Percentiles rank a stretch among this genome's conserved stretches.
Conservation (phyloP, 2,797 vertebrate genomes). For the Rhynchonycteris naso region DNA sequence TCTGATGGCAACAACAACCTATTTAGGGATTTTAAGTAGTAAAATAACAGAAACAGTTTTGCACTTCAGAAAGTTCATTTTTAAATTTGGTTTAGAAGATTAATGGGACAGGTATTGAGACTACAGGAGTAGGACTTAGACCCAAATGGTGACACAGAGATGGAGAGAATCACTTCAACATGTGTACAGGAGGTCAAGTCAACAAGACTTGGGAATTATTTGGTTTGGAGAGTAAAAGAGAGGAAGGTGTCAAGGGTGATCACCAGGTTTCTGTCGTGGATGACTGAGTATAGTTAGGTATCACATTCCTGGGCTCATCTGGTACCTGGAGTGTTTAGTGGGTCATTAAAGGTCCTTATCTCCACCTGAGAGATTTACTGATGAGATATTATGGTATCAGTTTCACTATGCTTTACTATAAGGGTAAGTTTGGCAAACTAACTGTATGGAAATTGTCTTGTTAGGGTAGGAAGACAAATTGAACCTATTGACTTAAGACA, state of each 20-base stretch:
- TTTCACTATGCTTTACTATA: not conserved
- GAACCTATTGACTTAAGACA: not conserved
- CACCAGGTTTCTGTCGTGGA: not conserved
- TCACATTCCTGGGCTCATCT: slow-evolving; percentile 25
- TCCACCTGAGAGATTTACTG: slow-evolving; percentile 53
- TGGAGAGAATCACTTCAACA: not conserved
- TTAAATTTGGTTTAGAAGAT: not conserved
- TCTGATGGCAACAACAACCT: not conserved
- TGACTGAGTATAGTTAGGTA: not conserved
- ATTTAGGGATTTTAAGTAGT: not conserved
- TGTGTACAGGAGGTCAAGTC: not conserved
- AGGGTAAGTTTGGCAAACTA: not conserved
- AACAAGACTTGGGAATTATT: not conserved
- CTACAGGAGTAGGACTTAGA: not conserved
- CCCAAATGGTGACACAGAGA: not conserved
- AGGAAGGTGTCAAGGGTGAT: not conserved
- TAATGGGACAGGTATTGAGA: not conserved
- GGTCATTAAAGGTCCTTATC: slow-evolving; percentile 60
- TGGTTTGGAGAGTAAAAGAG: not conserved
- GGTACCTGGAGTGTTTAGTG: slow-evolving; percentile 8
- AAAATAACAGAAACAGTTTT: not conserved
- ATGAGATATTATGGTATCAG: slow-evolving; percentile 32
- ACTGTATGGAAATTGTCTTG: not conserved
- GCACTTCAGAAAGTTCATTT: not conserved
- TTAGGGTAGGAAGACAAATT: not conserved